Evolutionary conservation across 2,113 vertebrate species (phyloP).

Genomic region (Notechis scutatus): DNA sequence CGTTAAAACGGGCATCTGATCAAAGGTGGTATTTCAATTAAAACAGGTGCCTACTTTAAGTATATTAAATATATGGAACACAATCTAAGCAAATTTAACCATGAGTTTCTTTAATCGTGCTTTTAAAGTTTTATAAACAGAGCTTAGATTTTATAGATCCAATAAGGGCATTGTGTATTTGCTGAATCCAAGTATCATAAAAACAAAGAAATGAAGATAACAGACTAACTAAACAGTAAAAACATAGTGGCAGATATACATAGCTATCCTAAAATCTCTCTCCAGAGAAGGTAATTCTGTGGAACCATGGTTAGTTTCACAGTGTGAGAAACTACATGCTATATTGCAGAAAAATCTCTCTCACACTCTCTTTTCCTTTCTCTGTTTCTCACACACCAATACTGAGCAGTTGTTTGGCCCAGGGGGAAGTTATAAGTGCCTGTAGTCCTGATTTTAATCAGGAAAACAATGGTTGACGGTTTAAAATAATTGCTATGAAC

Average conservation of each 20-base stretch:
- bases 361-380: background rate
- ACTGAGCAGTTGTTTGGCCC: background rate
- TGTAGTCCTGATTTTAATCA: background rate
- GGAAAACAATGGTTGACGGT: background rate
- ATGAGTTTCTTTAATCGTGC: background rate
- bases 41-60: constrained; percentile 19
- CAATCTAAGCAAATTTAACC: background rate
- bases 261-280: background rate
- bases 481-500: background rate
- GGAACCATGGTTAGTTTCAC: background rate
- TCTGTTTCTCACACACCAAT: no score
- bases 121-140: background rate
- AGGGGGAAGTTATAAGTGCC: background rate
- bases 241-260: no score
- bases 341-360: background rate
- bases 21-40: constrained; percentile 29
- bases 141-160: background rate
- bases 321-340: background rate
- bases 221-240: background rate
- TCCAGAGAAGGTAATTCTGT: background rate
- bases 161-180: background rate
- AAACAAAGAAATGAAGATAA: background rate
- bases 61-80: background rate
- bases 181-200: background rate
- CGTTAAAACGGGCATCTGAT: background rate